Percentiles rank a stretch among this genome's conserved stretches.
Conservation (phyloP, 1,140 invertebrate species). For the Drosophila nebulosa region DNA sequence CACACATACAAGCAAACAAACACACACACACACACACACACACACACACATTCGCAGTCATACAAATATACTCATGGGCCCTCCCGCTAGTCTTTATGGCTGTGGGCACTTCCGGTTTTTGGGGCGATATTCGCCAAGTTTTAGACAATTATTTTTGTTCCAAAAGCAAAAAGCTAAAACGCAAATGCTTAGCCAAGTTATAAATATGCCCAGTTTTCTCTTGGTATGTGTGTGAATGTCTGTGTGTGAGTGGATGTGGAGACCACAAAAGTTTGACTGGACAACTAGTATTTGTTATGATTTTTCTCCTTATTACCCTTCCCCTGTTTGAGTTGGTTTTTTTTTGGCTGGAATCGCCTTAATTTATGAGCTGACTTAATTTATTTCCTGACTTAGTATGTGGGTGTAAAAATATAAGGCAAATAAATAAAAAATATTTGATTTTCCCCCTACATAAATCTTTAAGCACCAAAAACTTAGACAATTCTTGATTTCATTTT, state of each 20-base stretch:
- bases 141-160: constrained; percentile 70
- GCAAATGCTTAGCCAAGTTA: constrained; percentile 59
- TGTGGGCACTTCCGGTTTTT: constrained; percentile 59
- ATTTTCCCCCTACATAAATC: background rate
- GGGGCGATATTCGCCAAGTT: constrained; percentile 65
- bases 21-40: constrained; percentile 16
- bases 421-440: constrained; percentile 1
- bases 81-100: constrained; percentile 69
- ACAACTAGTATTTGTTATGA: constrained; percentile 20
- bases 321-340: background rate
- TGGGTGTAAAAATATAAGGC: background rate
- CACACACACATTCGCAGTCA: background rate
- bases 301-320: background rate
- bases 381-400: constrained; percentile 53
- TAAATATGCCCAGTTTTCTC: constrained; percentile 46
- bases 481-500: background rate
- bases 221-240: constrained; percentile 15
- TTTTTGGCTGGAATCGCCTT: constrained; percentile 49
- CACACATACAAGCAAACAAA: too few relatives aligned
- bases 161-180: constrained; percentile 55
- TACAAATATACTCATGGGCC: background rate
- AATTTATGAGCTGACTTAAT: constrained; percentile 74
- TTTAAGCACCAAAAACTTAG: constrained; percentile 21
- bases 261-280: constrained; percentile 42
- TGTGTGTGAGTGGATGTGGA: constrained; percentile 9